Evolutionary conservation across 2,888 invertebrate genomes (phyloP).

Genomic region (Tetheella fluctuosa): DNA sequence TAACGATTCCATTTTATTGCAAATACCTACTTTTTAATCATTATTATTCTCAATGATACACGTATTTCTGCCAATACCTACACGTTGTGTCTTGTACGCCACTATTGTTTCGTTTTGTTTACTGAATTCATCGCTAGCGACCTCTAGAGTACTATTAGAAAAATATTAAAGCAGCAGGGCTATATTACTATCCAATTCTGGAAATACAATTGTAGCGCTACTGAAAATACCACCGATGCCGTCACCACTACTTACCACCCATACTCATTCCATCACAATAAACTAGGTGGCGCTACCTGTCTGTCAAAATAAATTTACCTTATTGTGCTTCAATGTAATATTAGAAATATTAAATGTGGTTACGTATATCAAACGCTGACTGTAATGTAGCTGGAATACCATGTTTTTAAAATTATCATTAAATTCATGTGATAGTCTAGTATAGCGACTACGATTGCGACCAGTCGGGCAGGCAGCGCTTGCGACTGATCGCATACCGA

Average conservation of each 20-base stretch:
- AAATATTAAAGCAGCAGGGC: background rate
- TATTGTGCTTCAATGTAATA: background rate
- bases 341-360: background rate
- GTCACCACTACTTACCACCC: background rate
- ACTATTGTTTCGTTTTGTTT: background rate
- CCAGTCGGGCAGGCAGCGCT: background rate
- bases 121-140: background rate
- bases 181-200: background rate
- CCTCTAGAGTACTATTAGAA: background rate
- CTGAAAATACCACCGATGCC: background rate
- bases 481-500: background rate
- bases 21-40: background rate
- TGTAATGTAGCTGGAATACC: no score
- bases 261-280: background rate
- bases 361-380: no score
- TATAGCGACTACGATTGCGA: background rate
- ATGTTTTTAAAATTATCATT: no score
- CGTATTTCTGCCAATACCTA: background rate
- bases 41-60: constrained; percentile 3
- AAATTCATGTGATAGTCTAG: background rate
- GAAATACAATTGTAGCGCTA: background rate
- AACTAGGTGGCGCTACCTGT: constrained; percentile 2
- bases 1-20: background rate
- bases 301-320: background rate
- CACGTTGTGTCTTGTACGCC: background rate